Evolutionary conservation across 2,797 vertebrate species (phyloP).

Genomic region (Yasuhikotakia modesta): DNA sequence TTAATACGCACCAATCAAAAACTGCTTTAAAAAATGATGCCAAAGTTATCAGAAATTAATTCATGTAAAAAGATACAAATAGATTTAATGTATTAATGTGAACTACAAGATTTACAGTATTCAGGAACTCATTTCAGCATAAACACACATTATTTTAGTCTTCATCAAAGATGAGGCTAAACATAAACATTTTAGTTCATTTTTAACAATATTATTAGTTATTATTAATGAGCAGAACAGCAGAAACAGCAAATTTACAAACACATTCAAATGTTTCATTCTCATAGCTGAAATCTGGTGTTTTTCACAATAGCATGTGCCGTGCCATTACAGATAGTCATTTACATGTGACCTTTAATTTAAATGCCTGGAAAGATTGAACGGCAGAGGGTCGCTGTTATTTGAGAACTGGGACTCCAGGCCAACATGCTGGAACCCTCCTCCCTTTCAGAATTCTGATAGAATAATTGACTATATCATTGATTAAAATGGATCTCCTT

Average conservation of each 20-base stretch:
- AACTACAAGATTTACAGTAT: neutral
- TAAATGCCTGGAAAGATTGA: constrained; percentile 63
- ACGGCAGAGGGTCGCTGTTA: constrained; percentile 51
- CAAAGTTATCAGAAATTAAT: neutral
- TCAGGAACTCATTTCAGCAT: neutral
- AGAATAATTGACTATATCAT: constrained; percentile 41
- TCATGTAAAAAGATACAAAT: neutral
- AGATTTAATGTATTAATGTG: neutral
- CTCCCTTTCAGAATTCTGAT: constrained; percentile 41
- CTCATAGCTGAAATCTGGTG: constrained; percentile 28
- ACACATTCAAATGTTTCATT: constrained; percentile 42
- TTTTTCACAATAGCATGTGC: constrained; percentile 51
- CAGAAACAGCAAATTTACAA: constrained; percentile 24
- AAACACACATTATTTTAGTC: too few species aligned
- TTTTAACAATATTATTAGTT: neutral
- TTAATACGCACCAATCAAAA: neutral
- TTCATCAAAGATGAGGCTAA: neutral
- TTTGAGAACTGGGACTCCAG: constrained; percentile 46
- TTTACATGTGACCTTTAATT: constrained; percentile 66
- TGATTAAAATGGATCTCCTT: constrained; percentile 38
- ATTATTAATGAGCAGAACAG: neutral
- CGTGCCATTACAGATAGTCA: constrained; percentile 48
- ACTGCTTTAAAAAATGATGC: neutral
- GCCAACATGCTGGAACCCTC: constrained; percentile 23
- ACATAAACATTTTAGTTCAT: neutral